Evolutionary conservation across 2,113 vertebrate species (phyloP).

Genomic region (Macaca nemestrina): DNA sequence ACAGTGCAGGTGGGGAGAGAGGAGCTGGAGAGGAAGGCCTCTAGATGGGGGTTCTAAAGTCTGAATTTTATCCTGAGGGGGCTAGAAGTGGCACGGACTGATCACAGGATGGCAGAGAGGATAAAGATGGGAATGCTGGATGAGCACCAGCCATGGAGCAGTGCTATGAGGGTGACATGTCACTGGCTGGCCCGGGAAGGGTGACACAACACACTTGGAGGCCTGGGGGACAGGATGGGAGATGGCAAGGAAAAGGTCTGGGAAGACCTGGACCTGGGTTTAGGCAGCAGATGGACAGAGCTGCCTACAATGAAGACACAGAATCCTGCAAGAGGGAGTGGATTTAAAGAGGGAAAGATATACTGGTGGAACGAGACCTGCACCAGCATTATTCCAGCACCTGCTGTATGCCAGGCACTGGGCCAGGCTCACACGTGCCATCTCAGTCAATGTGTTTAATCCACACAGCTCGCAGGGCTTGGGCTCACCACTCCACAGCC

Average conservation of each 20-base stretch:
- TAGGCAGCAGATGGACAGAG: neutral
- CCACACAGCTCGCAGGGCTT: rapidly evolving
- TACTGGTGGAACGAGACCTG: neutral
- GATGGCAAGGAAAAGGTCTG: neutral
- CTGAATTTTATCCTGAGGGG: neutral
- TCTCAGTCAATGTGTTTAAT: neutral
- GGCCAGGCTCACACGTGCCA: neutral
- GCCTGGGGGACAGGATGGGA: too few relatives aligned
- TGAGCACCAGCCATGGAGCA: neutral
- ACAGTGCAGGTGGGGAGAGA: too few relatives aligned
- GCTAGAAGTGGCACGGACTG: neutral
- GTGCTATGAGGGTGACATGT: neutral
- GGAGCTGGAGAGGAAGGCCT: neutral
- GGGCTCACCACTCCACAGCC: rapidly evolving
- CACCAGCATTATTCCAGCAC: neutral
- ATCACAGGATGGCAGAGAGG: neutral
- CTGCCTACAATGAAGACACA: neutral
- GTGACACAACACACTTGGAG: neutral
- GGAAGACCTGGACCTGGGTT: neutral
- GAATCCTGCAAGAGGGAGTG: neutral
- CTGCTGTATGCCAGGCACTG: neutral
- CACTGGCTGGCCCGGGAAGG: rapidly evolving
- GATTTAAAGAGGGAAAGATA: neutral
- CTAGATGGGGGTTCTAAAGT: neutral
- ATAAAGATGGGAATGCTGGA: neutral